phyloP scores from a whole-genome alignment of 2,888 invertebrate species.

The Tetranychus truncatus region DNA sequence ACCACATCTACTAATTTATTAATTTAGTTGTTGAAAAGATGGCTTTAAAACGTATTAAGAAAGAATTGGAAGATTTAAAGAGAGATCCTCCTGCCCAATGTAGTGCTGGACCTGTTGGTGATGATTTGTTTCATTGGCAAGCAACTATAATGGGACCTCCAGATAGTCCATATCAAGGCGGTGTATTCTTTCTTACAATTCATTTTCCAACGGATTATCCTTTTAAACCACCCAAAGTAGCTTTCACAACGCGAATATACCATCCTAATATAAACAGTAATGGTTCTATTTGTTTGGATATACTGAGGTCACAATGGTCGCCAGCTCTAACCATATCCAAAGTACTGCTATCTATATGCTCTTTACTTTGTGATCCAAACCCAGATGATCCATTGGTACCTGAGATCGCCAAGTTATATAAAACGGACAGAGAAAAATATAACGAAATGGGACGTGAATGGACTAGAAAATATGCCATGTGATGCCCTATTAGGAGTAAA shows the following conservation, averaged over 20 bases:
- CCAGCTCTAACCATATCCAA: slow-evolving; percentile 23
- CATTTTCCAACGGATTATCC: slow-evolving; percentile 99
- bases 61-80: slow-evolving; percentile 99
- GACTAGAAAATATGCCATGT: slow-evolving; percentile 76
- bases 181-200: slow-evolving; percentile 98
- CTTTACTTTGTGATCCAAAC: slow-evolving; percentile 98
- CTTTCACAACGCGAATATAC: slow-evolving; percentile 14
- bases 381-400: slow-evolving; percentile 99
- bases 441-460: slow-evolving; percentile 98
- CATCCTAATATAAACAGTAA: slow-evolving; percentile 37
- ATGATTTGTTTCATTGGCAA: slow-evolving; percentile 99
- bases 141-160: slow-evolving; percentile 99
- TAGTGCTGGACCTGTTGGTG: slow-evolving; percentile 99
- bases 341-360: slow-evolving; percentile 99
- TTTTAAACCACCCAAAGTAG: slow-evolving; percentile 46
- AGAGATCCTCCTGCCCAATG: slow-evolving; percentile 99
- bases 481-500: background rate
- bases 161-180: slow-evolving; percentile 99
- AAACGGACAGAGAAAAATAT: slow-evolving; percentile 99
- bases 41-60: slow-evolving; percentile 27
- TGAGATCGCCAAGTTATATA: slow-evolving; percentile 99
- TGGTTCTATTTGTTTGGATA: slow-evolving; percentile 99
- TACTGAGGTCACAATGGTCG: slow-evolving; percentile 41
- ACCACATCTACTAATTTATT: background rate
- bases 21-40: slow-evolving; percentile 15